Conservation (phyloP, 2,888 invertebrate species). For the Acronicta aceris region DNA sequence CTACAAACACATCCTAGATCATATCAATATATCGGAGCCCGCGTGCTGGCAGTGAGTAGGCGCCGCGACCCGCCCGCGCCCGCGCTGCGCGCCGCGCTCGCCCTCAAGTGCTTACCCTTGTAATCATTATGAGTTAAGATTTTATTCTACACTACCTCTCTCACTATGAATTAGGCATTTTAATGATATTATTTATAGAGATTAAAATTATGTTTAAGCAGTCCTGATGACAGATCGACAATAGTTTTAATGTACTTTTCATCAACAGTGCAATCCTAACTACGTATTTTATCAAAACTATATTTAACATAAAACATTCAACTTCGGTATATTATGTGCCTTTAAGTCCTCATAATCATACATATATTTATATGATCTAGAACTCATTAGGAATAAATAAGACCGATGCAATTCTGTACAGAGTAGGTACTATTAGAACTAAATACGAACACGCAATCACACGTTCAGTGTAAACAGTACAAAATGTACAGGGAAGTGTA, state of each 20-base stretch:
- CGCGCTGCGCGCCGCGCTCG: conserved; percentile 54
- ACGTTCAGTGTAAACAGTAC: conserved; percentile 62
- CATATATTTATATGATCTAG: conserved; percentile 89
- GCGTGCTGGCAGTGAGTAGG: conserved; percentile 77
- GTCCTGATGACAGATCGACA: conserved; percentile 73
- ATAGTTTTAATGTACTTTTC: conserved; percentile 64
- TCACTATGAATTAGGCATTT: conserved; percentile 85
- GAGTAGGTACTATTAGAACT: conserved; percentile 50
- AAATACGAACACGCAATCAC: conserved; percentile 53
- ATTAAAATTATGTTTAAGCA: conserved; percentile 78
- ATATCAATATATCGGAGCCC: conserved; percentile 86
- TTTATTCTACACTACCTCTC: conserved; percentile 86
- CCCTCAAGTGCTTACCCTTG: conserved; percentile 70
- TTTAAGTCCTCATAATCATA: conserved; percentile 66
- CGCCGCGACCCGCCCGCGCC: conserved; percentile 59
- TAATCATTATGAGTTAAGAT: conserved; percentile 76
- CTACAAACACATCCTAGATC: conserved; percentile 88
- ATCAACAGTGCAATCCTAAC: conserved; percentile 68
- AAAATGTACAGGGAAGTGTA: conserved; percentile 60
- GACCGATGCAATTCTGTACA: conserved; percentile 67
- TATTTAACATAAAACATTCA: conserved; percentile 62
- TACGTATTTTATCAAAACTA: conserved; percentile 59
- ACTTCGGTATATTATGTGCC: conserved; percentile 61
- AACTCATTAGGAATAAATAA: conserved; percentile 82
- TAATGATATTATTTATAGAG: conserved; percentile 80